These are phyloP conservation scores for Notothenia coriiceps DNA, from an alignment of 2,113 vertebrate genomes.

Conservation along the genomic window DNA sequence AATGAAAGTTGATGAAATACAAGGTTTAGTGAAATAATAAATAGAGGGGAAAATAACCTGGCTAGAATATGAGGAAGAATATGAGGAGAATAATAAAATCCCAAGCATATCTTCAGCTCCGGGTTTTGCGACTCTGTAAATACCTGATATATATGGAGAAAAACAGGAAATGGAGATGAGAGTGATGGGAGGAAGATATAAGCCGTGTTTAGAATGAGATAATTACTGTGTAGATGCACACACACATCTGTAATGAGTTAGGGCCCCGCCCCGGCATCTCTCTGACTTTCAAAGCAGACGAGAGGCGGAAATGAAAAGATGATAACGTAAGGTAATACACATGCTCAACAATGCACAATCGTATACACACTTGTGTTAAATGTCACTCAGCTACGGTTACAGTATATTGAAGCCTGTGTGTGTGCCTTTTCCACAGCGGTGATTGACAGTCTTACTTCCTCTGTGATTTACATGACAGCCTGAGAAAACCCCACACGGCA, in stretches of 20 bases:
- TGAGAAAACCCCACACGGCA: slow-evolving; percentile 35
- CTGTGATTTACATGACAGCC: slow-evolving; percentile 67
- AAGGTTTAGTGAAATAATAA: neutral
- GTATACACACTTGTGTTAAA: slow-evolving; percentile 57
- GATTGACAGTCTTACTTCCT: slow-evolving; percentile 67
- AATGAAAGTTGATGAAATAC: neutral
- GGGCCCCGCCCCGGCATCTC: slow-evolving; percentile 43
- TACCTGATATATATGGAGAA: slow-evolving; percentile 68
- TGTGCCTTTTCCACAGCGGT: slow-evolving; percentile 61
- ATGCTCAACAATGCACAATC: slow-evolving; percentile 29
- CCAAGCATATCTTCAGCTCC: slow-evolving; percentile 37
- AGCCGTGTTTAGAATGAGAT: slow-evolving; percentile 50
- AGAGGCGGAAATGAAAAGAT: slow-evolving; percentile 73
- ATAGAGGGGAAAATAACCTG: slow-evolving; percentile 19
- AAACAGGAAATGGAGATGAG: slow-evolving; percentile 72
- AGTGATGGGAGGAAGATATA: slow-evolving; percentile 56
- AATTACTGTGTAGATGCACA: slow-evolving; percentile 44
- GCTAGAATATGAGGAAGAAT: slow-evolving; percentile 31
- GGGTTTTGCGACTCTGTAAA: slow-evolving; percentile 56
- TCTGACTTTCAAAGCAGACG: slow-evolving; percentile 68
- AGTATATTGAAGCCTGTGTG: slow-evolving; percentile 63
- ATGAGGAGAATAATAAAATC: slow-evolving; percentile 54
- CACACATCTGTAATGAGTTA: slow-evolving; percentile 45
- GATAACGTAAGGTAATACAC: slow-evolving; percentile 65
- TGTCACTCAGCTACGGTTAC: slow-evolving; percentile 62